Conservation (phyloP, 2,797 vertebrate genomes). For the Nasua narica region DNA sequence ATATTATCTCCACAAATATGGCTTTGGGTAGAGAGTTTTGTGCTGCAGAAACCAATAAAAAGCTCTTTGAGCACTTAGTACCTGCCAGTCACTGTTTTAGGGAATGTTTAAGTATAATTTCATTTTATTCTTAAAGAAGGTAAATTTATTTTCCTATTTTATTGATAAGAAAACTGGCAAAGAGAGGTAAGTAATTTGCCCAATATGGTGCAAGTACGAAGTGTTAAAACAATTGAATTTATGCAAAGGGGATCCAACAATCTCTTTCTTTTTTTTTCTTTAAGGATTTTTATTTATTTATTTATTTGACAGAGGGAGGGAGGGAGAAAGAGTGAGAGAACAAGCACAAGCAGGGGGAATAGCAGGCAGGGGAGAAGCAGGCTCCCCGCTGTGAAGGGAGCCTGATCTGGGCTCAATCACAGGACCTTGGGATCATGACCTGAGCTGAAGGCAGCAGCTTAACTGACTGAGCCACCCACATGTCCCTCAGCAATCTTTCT, state of each 20-base stretch:
- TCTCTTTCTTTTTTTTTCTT: neutral
- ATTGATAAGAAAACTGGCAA: neutral
- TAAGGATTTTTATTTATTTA: no score
- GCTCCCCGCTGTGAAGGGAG: no score
- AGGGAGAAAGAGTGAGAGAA: no score
- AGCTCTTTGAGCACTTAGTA: neutral
- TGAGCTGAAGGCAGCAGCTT: no score
- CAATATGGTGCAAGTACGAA: neutral
- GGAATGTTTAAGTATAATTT: neutral
- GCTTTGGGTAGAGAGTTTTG: constrained; percentile 8
- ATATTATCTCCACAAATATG: neutral
- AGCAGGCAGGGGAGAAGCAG: no score
- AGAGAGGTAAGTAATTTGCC: neutral
- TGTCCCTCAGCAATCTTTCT: neutral
- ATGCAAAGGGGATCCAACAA: neutral
- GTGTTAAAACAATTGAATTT: neutral
- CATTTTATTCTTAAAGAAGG: neutral
- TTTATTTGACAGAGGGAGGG: no score
- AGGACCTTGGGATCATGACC: no score
- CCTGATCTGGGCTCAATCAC: no score
- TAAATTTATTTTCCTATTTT: neutral
- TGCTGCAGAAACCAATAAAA: neutral
- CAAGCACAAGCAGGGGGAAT: no score
- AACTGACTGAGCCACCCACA: no score
- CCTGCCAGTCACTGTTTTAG: neutral